Percentiles rank a stretch among this genome's conserved stretches.
Evolutionary conservation across 2,797 vertebrate species (phyloP).

Genomic region (Halcyon chelicuti): DNA sequence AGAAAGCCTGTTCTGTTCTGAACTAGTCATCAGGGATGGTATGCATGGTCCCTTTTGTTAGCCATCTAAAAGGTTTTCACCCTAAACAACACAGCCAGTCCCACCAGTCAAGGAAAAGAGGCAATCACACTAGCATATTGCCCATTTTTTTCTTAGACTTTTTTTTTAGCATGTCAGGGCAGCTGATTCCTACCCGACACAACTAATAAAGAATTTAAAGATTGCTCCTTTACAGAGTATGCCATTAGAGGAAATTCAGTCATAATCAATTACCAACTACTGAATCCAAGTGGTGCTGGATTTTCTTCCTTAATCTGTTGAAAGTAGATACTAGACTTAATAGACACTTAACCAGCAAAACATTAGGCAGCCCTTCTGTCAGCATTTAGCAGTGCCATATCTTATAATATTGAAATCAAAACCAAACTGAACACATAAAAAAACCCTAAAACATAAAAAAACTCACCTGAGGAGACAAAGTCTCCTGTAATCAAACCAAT

Average conservation of each 20-base stretch:
- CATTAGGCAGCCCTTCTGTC: neutral
- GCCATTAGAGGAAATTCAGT: neutral
- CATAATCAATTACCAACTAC: neutral
- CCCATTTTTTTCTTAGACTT: neutral
- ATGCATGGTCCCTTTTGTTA: neutral
- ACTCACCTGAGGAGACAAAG: neutral
- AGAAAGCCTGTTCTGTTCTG: neutral
- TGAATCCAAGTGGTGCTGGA: neutral
- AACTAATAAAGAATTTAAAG: neutral
- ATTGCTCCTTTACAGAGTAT: neutral
- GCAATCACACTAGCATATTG: neutral
- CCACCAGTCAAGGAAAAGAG: neutral
- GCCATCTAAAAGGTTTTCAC: neutral
- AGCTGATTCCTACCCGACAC: neutral
- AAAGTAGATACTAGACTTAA: neutral
- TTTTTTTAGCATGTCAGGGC: neutral
- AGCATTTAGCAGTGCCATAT: neutral
- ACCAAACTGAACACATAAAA: neutral
- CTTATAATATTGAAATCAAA: neutral
- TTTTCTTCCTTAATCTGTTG: neutral
- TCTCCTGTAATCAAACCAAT: neutral
- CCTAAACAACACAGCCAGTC: neutral
- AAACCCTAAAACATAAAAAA: neutral
- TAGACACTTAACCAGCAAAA: neutral
- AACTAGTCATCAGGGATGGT: neutral